Evolutionary conservation across 2,888 invertebrate genomes (phyloP), one percentile per base, ranked within the genome.

Genomic region (Hedya salicella): DNA sequence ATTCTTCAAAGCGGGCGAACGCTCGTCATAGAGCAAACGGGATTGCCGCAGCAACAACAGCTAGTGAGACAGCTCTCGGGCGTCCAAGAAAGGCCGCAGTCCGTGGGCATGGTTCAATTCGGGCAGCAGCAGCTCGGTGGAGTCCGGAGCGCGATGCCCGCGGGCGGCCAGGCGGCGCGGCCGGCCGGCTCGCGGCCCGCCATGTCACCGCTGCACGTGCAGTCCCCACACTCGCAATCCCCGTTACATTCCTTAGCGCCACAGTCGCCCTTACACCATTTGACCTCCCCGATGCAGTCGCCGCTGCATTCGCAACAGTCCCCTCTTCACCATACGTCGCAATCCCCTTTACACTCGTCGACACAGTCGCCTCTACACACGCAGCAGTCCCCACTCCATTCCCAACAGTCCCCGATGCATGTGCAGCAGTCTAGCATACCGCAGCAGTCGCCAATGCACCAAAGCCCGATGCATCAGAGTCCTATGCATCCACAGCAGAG

Each of bases 241-340:
- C 85, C 86, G 5, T 70, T 82, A 40, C 86, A 86, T 66, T 78
- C 83, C 4, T 72, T 82, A 2, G 80, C 82, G 9, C 82, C 82
- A 6, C 86, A 87, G 42, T 87, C 86, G 2, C 86, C 86, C 16
- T 71, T 86, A 11, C 86, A 86, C 66, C 85, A 78, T 64, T 66
- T 82, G 54, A 82, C 86, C 1, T 86, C 88, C 1, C 87, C 87
- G 46, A 87, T 88, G 83, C 89, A 88, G 69, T 89, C 89, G 6
- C 89, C 89, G 13, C 73, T 89, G 69, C 89, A 89, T 67, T 85
- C 89, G n/a, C 89, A 89, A 62, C 89, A 89, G 64, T 88, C 88
- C 82, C 72, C 88, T 0, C 68, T 87, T 39, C 88, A 89, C 68
- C 86, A 88, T 68, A 82, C 86, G 19, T 77, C 87, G 13, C 89